Evolutionary conservation across 1,140 invertebrate species (phyloP).

Genomic region (Cyclina sinensis): DNA sequence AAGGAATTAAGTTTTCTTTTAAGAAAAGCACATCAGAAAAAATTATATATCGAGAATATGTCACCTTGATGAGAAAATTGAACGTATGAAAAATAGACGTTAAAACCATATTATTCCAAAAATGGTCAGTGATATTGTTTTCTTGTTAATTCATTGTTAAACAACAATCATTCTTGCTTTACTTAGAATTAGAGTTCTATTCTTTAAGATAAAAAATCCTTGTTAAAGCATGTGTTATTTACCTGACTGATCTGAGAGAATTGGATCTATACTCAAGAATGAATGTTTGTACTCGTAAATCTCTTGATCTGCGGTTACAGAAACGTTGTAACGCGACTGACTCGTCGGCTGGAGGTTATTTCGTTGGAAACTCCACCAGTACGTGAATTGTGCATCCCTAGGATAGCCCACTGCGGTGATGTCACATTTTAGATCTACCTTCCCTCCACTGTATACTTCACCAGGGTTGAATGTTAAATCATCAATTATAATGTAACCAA

Average conservation of each 20-base stretch:
- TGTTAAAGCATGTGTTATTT: neutral
- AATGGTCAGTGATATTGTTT: no score
- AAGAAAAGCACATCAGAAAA: no score
- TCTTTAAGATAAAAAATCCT: no score
- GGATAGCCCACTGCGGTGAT: conserved; percentile 31
- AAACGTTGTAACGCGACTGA: conserved; percentile 39
- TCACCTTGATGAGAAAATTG: no score
- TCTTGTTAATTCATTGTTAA: no score
- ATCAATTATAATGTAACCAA: conserved; percentile 20
- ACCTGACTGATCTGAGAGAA: conserved; percentile 15
- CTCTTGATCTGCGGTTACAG: neutral
- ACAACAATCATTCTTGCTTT: no score
- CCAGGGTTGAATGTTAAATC: neutral
- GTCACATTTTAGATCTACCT: conserved; percentile 12
- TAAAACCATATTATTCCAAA: no score
- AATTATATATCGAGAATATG: no score
- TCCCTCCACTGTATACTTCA: conserved; percentile 31
- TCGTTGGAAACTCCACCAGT: conserved; percentile 35
- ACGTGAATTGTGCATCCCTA: neutral
- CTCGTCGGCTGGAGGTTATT: conserved; percentile 4
- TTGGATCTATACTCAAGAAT: neutral
- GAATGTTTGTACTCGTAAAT: conserved; percentile 27
- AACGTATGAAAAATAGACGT: no score
- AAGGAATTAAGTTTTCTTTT: no score
- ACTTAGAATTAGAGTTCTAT: no score